Conservation (phyloP, 2,113 vertebrate species). For the Fulica atra region DNA sequence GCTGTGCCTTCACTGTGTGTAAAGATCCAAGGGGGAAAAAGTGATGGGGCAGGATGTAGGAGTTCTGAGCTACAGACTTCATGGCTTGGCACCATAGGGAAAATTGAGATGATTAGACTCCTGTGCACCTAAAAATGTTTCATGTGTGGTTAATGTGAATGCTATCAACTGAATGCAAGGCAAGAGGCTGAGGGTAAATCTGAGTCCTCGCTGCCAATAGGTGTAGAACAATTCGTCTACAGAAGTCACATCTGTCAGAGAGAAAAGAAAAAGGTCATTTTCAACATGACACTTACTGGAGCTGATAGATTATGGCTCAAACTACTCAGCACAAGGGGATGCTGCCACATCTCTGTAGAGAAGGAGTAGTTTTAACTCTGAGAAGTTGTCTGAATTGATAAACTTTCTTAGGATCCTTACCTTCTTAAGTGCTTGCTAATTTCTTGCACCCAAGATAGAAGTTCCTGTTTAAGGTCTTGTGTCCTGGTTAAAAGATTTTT, state of each 20-base stretch:
- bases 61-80: background rate
- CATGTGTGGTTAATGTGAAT: slow-evolving; percentile 14
- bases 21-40: background rate
- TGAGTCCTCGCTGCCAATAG: background rate
- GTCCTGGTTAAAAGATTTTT: background rate
- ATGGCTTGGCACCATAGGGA: background rate
- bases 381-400: background rate
- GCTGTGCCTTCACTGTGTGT: background rate
- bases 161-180: slow-evolving; percentile 19
- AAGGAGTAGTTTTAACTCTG: background rate
- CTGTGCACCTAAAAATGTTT: background rate
- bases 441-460: background rate
- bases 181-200: background rate
- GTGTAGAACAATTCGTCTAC: slow-evolving; percentile 36
- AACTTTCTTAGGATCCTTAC: background rate
- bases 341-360: background rate
- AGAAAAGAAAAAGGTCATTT: slow-evolving; percentile 1
- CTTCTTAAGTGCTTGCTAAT: background rate
- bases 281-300: background rate
- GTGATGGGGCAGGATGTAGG: background rate
- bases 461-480: background rate
- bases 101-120: background rate
- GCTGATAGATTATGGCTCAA: background rate
- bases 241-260: slow-evolving; percentile 42
- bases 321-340: background rate